Evolutionary conservation across 2,888 invertebrate genomes (phyloP).

Genomic region (Andrena praecox): DNA sequence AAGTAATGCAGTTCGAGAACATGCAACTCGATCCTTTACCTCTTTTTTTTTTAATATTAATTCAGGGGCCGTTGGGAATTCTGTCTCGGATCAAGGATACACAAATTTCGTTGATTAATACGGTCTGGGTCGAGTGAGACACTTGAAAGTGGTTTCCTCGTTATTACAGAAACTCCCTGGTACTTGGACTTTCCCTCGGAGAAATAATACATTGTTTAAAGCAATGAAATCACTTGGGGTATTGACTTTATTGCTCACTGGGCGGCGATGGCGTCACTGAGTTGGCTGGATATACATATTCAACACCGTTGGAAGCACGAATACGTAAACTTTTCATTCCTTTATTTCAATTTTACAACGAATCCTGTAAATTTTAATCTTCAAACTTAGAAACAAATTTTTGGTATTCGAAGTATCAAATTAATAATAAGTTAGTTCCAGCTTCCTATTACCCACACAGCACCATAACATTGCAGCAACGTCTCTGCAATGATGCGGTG

Average conservation of each 20-base stretch:
- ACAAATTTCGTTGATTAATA: neutral
- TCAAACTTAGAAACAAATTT: too few species aligned
- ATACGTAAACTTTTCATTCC: neutral
- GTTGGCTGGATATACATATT: neutral
- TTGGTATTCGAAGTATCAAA: too few species aligned
- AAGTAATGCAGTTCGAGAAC: conserved; percentile 13
- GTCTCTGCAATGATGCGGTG: too few species aligned
- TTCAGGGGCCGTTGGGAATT: conserved; percentile 24
- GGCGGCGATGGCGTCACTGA: neutral
- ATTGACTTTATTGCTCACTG: too few species aligned
- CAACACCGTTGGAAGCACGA: neutral
- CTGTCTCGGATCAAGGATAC: conserved; percentile 17
- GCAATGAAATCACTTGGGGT: too few species aligned
- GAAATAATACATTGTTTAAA: too few species aligned
- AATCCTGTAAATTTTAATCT: too few species aligned
- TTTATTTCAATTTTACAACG: too few species aligned
- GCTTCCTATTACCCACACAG: too few species aligned
- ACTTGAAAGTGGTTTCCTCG: neutral
- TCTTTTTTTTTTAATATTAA: neutral
- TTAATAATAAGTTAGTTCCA: too few species aligned
- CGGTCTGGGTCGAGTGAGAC: neutral
- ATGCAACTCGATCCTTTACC: conserved; percentile 5
- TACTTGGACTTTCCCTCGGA: neutral
- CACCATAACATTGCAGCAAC: too few species aligned
- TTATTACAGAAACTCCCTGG: neutral